A percentile compares a stretch with the other conserved stretches of the same genome.
These are phyloP conservation scores for Malurus cyaneus DNA, from an alignment of 2,113 vertebrate genomes.

Conservation along the genomic window DNA sequence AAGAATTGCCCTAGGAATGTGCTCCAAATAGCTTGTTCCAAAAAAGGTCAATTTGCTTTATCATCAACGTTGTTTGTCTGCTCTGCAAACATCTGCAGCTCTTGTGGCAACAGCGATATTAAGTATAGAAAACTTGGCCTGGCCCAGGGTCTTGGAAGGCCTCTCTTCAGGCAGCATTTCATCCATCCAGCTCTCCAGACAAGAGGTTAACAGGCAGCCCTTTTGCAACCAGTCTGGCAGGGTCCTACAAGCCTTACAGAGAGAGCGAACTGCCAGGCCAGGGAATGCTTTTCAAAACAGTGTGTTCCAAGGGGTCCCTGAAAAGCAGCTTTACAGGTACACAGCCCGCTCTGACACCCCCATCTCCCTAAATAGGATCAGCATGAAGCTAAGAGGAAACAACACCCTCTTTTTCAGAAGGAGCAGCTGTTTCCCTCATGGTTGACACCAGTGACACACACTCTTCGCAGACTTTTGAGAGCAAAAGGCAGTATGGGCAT, in stretches of 20 bases:
- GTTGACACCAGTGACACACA: not conserved
- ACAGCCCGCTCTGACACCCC: not conserved
- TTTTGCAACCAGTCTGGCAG: not conserved
- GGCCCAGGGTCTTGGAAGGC: constrained; percentile 5
- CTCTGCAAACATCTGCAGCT: constrained; percentile 44
- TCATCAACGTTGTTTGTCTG: constrained; percentile 35
- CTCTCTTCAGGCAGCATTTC: not conserved
- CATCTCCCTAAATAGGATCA: not conserved
- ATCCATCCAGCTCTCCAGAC: not conserved
- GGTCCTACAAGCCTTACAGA: rapidly evolving
- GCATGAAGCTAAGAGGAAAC: not conserved
- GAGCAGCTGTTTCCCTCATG: not conserved
- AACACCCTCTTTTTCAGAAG: not conserved
- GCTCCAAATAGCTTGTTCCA: constrained; percentile 8
- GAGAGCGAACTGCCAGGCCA: not conserved
- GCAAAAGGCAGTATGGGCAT: not conserved
- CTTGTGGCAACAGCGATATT: not conserved
- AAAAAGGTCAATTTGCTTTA: constrained; percentile 46
- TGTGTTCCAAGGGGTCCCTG: not conserved
- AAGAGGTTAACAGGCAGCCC: not conserved
- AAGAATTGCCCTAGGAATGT: not conserved
- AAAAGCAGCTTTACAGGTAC: not conserved
- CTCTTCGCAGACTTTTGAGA: not conserved
- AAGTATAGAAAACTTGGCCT: constrained; percentile 1
- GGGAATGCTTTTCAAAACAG: not conserved